Conservation (phyloP, 2,797 vertebrate genomes). For the Chromis chromis region DNA sequence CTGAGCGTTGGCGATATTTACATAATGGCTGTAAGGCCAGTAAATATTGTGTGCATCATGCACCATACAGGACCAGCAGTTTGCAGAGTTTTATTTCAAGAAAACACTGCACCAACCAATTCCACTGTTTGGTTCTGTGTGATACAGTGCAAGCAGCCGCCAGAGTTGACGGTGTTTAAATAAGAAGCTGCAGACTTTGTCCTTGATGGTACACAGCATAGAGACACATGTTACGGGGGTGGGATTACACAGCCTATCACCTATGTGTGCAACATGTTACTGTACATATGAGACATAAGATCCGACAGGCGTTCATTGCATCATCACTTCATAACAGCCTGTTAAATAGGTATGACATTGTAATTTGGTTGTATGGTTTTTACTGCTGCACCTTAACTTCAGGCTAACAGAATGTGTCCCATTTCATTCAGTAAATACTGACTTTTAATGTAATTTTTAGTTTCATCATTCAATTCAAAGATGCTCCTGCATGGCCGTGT, state of each 20-base stretch:
- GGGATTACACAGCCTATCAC: constrained; percentile 14
- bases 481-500: constrained; percentile 9
- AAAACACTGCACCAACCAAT: constrained; percentile 48
- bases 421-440: background rate
- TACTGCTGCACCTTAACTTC: background rate
- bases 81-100: constrained; percentile 50
- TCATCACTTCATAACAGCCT: background rate
- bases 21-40: constrained; percentile 31
- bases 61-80: constrained; percentile 25
- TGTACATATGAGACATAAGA: constrained; percentile 1
- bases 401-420: background rate
- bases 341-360: background rate
- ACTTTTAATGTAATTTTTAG: background rate
- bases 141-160: constrained; percentile 35
- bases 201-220: constrained; percentile 15
- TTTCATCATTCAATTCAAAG: background rate
- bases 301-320: background rate
- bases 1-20: constrained; percentile 41
- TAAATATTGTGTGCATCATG: constrained; percentile 34
- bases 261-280: constrained; percentile 6
- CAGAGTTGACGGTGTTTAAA: constrained; percentile 42
- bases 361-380: background rate
- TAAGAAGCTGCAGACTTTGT: constrained; percentile 40
- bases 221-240: constrained; percentile 11
- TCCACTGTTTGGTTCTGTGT: constrained; percentile 48